Percentiles rank a stretch among this genome's conserved stretches.
Evolutionary conservation across 2,113 vertebrate species (phyloP).

Genomic region (Potamarius usumacintae): DNA sequence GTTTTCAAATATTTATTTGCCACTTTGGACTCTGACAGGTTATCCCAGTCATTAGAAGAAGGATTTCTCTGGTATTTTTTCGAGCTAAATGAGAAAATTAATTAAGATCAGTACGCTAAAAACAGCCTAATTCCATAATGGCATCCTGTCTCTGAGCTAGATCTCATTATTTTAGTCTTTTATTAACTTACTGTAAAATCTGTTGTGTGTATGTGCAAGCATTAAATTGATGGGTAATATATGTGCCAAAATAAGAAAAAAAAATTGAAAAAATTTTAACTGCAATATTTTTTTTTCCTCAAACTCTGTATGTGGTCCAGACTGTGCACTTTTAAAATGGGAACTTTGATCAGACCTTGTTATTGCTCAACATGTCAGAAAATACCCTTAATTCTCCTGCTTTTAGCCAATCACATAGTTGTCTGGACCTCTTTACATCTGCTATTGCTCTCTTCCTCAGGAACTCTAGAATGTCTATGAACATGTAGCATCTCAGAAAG

Average conservation of each 20-base stretch:
- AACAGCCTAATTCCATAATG: constrained; percentile 37
- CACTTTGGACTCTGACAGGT: constrained; percentile 64
- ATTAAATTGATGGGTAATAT: constrained; percentile 54
- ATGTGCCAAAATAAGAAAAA: constrained; percentile 65
- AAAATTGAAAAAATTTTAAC: constrained; percentile 40
- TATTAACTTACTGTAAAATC: constrained; percentile 58
- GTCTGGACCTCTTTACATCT: constrained; percentile 39
- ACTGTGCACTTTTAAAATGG: constrained; percentile 43
- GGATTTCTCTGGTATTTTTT: constrained; percentile 52
- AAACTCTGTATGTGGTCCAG: constrained; percentile 54
- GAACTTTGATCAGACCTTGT: constrained; percentile 4
- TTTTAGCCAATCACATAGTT: constrained; percentile 34
- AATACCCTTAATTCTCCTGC: background rate
- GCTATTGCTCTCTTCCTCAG: constrained; percentile 50
- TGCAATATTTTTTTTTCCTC: constrained; percentile 48
- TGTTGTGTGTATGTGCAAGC: constrained; percentile 57
- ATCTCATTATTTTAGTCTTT: constrained; percentile 49
- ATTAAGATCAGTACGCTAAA: constrained; percentile 32
- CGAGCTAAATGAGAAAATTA: constrained; percentile 52
- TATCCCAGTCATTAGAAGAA: constrained; percentile 44
- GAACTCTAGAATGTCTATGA: constrained; percentile 47
- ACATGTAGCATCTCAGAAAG: constrained; percentile 27
- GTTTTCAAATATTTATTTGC: constrained; percentile 76
- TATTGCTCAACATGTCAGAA: background rate
- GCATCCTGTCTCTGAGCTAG: constrained; percentile 35